A percentile compares a stretch with the other conserved stretches of the same genome.
These are phyloP conservation scores for Ranitomeya imitator DNA, from an alignment of 2,113 vertebrate genomes.

Conservation along the genomic window DNA sequence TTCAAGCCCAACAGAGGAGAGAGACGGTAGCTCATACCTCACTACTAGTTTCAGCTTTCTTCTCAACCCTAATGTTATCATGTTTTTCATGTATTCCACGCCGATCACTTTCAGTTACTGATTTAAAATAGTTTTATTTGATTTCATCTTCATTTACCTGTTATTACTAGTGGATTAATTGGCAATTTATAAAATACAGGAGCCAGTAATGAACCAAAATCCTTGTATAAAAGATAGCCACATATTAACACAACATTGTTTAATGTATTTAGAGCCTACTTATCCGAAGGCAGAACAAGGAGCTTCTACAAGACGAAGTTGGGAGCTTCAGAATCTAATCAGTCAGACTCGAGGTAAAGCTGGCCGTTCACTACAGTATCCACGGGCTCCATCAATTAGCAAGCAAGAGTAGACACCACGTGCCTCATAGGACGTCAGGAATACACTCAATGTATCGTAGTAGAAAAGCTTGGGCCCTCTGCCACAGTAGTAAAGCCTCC, in stretches of 20 bases:
- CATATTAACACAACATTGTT: neutral
- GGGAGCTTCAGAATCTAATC: conserved; percentile 94
- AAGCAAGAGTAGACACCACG: neutral
- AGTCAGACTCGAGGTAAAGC: conserved; percentile 87
- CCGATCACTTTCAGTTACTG: neutral
- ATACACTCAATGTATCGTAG: too few species aligned
- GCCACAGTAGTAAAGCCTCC: neutral
- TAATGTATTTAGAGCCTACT: conserved; percentile 77
- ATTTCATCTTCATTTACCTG: too few species aligned
- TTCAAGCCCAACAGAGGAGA: conserved; percentile 95
- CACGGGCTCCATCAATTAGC: neutral
- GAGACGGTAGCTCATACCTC: conserved; percentile 79
- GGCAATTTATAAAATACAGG: too few species aligned
- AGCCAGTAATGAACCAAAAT: too few species aligned
- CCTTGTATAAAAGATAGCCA: too few species aligned
- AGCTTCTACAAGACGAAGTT: conserved; percentile 81
- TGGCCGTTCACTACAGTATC: neutral
- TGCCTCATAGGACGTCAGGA: neutral
- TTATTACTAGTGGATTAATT: too few species aligned
- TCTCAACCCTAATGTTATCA: neutral
- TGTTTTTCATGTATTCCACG: neutral
- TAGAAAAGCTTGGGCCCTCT: too few species aligned
- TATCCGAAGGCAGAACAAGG: conserved; percentile 88
- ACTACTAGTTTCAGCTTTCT: neutral
- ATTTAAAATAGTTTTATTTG: neutral